phyloP scores from a whole-genome alignment of 1,140 invertebrate genomes.

The Phocides pigmalion region DNA sequence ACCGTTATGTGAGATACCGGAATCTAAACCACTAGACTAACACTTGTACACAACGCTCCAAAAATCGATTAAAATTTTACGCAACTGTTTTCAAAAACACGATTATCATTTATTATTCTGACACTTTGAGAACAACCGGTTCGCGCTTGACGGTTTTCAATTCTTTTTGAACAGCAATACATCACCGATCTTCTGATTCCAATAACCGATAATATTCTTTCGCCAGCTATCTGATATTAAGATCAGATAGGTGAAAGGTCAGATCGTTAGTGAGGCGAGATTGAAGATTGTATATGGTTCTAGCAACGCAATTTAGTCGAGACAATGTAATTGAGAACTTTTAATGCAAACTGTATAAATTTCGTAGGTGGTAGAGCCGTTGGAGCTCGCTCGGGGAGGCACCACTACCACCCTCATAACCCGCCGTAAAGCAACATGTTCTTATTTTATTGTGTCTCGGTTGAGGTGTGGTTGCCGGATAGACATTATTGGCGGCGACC shows the following conservation, averaged over 20 bases:
- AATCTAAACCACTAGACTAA: too few species aligned
- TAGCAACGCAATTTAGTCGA: constrained; percentile 2
- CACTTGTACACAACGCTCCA: background rate
- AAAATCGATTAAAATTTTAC: background rate
- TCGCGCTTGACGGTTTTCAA: constrained; percentile 15
- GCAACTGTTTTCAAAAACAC: too few species aligned
- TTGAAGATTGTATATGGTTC: constrained; percentile 19
- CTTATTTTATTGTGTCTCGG: too few species aligned
- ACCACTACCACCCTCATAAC: too few species aligned
- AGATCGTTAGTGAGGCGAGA: constrained; percentile 16
- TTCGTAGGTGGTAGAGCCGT: too few species aligned
- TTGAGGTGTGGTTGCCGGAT: too few species aligned
- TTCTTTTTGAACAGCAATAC: constrained; percentile 14
- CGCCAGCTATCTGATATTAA: constrained; percentile 21
- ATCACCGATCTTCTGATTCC: constrained; percentile 16
- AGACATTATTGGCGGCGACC: too few species aligned
- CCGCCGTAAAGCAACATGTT: too few species aligned
- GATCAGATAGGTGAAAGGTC: constrained; percentile 12
- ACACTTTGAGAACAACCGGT: background rate
- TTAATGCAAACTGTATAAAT: too few species aligned
- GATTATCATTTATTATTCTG: background rate
- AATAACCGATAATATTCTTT: constrained; percentile 18
- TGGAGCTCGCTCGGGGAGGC: too few species aligned
- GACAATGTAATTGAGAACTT: too few species aligned
- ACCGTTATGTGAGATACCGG: too few species aligned